phyloP scores from a whole-genome alignment of 2,113 vertebrate species.

The Siniperca knerii region DNA sequence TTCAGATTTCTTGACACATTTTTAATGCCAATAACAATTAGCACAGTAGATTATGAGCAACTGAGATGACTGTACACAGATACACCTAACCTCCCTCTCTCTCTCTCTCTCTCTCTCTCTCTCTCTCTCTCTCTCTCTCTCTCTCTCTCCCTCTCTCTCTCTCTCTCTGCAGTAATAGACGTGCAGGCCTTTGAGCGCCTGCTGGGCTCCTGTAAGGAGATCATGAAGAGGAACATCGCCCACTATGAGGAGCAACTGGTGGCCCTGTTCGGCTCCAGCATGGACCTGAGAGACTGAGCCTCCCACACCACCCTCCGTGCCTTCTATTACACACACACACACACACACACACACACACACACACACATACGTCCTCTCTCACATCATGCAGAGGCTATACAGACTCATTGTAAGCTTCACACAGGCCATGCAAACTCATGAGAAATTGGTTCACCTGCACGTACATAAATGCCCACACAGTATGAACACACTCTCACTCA shows the following conservation, averaged over 20 bases:
- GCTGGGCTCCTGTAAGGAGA: conserved; percentile 98
- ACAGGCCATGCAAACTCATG: conserved; percentile 55
- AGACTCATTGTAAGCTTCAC: conserved; percentile 68
- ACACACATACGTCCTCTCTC: conserved; percentile 39
- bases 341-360: conserved; percentile 58
- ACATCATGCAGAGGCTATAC: conserved; percentile 58
- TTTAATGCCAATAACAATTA: background rate
- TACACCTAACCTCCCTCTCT: background rate
- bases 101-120: conserved; percentile 7
- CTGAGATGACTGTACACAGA: background rate
- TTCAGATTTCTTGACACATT: background rate
- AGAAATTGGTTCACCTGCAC: conserved; percentile 46
- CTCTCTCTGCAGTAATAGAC: conserved; percentile 91
- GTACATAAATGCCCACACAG: conserved; percentile 30
- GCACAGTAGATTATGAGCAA: background rate
- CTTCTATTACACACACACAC: conserved; percentile 77
- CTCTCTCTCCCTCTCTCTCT: conserved; percentile 7
- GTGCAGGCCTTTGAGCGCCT: conserved; percentile 98
- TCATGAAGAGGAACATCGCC: conserved; percentile 99
- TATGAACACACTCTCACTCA: conserved; percentile 24
- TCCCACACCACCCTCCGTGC: conserved; percentile 82
- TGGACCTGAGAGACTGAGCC: conserved; percentile 94
- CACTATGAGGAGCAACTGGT: conserved; percentile 99
- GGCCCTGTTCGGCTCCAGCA: conserved; percentile 98
- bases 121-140: conserved; percentile 2